Evolutionary conservation across 2,888 invertebrate species (phyloP).

Genomic region (Malthinus seriepunctatus): DNA sequence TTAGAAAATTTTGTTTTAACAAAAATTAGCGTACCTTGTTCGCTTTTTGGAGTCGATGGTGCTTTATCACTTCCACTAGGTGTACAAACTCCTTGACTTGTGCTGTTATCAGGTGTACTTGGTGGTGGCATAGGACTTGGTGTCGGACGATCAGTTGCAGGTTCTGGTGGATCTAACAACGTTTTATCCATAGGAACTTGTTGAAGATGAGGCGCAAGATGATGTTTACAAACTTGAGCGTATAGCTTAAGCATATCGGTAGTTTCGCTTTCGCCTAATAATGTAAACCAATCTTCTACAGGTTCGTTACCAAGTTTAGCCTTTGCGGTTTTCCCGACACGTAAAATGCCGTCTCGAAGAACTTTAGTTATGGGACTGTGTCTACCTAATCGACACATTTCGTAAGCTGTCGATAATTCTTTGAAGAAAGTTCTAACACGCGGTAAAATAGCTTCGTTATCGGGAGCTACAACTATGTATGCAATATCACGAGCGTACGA

Average conservation of each 20-base stretch:
- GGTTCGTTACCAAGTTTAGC: constrained; percentile 65
- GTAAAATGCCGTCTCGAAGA: constrained; percentile 83
- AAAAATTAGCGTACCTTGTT: constrained; percentile 39
- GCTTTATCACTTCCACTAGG: constrained; percentile 51
- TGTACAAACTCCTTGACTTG: constrained; percentile 22
- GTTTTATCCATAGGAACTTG: constrained; percentile 76
- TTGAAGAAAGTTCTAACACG: constrained; percentile 87
- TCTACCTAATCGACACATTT: constrained; percentile 90
- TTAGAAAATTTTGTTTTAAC: no score
- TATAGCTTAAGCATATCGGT: constrained; percentile 86
- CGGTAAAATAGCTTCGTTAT: constrained; percentile 80
- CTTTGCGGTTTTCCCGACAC: constrained; percentile 72
- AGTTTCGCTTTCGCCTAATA: constrained; percentile 77
- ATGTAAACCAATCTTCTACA: constrained; percentile 88
- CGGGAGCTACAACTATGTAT: constrained; percentile 93
- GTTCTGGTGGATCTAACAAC: constrained; percentile 69
- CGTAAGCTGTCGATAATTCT: constrained; percentile 91
- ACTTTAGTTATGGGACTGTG: constrained; percentile 89
- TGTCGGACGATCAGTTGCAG: constrained; percentile 50
- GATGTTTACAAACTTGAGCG: constrained; percentile 78
- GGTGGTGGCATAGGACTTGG: constrained; percentile 64
- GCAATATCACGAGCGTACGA: constrained; percentile 93
- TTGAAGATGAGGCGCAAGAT: constrained; percentile 75
- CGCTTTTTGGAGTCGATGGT: constrained; percentile 61
- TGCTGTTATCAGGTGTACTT: constrained; percentile 45